Conservation (phyloP, 2,797 vertebrate species). For the Arctocebus calabarensis region DNA sequence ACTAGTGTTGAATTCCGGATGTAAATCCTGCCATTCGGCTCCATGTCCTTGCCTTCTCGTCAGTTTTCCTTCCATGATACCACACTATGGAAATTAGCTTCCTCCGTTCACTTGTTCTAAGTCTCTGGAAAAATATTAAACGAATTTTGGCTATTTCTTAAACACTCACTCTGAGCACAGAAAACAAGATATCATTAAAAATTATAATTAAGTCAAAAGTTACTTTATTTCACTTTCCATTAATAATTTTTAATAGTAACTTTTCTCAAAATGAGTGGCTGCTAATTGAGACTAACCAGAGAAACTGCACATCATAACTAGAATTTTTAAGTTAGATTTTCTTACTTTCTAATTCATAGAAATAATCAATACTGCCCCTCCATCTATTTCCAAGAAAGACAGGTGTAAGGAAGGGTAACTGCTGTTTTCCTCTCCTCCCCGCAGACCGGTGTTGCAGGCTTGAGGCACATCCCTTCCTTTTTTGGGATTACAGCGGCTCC, state of each 20-base stretch:
- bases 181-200: slow-evolving; percentile 28
- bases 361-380: background rate
- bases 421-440: background rate
- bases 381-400: background rate
- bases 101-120: background rate
- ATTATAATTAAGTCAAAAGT: background rate
- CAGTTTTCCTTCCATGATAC: background rate
- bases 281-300: slow-evolving; percentile 11
- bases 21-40: background rate
- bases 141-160: background rate
- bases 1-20: background rate
- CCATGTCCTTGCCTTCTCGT: background rate
- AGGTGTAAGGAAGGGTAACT: background rate
- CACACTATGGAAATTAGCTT: background rate
- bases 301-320: slow-evolving; percentile 8
- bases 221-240: slow-evolving; percentile 57
- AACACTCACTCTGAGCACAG: background rate
- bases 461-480: background rate
- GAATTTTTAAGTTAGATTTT: slow-evolving; percentile 37
- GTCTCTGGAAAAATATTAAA: slow-evolving; percentile 29
- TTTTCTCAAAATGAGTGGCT: background rate
- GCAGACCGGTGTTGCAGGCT: background rate
- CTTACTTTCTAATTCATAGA: slow-evolving; percentile 24
- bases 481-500: background rate
- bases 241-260: slow-evolving; percentile 6